These are phyloP conservation scores for Enteromius anoplus DNA, from an alignment of 2,797 vertebrate species.

Conservation along the genomic window DNA sequence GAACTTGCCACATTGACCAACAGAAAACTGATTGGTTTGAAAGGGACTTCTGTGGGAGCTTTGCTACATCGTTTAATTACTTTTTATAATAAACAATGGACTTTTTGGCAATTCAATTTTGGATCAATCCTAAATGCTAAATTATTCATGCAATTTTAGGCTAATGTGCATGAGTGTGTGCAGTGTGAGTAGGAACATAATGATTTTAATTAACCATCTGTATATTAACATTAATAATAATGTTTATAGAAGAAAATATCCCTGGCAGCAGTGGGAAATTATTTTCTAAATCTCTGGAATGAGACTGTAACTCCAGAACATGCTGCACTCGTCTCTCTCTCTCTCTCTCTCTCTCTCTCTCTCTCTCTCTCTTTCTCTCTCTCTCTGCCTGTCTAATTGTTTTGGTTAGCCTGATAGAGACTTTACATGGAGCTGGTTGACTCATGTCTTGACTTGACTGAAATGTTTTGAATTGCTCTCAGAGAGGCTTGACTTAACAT, in stretches of 20 bases:
- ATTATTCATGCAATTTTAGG: neutral
- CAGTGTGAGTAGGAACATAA: neutral
- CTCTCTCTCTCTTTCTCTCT: too few relatives aligned
- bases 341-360: slow-evolving; percentile 26
- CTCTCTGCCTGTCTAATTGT: slow-evolving; percentile 50
- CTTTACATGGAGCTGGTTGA: slow-evolving; percentile 11
- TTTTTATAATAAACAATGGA: neutral
- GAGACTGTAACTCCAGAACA: neutral
- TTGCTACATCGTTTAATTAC: neutral
- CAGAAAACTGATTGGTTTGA: neutral
- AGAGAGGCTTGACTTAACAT: slow-evolving; percentile 24
- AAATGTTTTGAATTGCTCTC: slow-evolving; percentile 41
- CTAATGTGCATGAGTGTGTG: neutral
- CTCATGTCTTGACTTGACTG: slow-evolving; percentile 47
- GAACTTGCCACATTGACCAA: neutral
- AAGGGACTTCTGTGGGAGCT: neutral
- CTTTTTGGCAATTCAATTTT: neutral
- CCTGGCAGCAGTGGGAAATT: neutral
- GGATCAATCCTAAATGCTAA: too few relatives aligned
- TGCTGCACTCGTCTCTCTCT: neutral
- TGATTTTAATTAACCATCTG: neutral
- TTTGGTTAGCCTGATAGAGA: slow-evolving; percentile 23
- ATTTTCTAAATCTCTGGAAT: slow-evolving; percentile 4
- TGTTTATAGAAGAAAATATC: neutral
- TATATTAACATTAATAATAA: neutral